These are phyloP conservation scores for Hermaeophaga mercurialis DNA, from an alignment of 2,888 invertebrate genomes.

Conservation along the genomic window DNA sequence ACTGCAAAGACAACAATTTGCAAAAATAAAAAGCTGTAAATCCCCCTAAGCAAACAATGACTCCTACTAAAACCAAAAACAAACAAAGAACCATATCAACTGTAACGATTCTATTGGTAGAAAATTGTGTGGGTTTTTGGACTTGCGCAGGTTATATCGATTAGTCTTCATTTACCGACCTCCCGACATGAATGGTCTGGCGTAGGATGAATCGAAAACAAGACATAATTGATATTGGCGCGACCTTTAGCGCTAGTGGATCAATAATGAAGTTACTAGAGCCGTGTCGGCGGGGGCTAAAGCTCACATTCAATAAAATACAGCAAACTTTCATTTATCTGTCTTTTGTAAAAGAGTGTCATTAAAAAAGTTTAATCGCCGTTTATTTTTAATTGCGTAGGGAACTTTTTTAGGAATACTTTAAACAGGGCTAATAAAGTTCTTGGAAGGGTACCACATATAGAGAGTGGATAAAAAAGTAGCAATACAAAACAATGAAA, in stretches of 20 bases:
- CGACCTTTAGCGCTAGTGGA: slow-evolving; percentile 19
- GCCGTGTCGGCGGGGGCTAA: background rate
- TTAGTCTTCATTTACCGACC: slow-evolving; percentile 10
- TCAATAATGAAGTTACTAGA: slow-evolving; percentile 16
- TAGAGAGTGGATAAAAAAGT: too few relatives aligned
- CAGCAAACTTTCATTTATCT: too few relatives aligned
- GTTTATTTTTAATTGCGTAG: too few relatives aligned
- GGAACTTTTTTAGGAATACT: too few relatives aligned
- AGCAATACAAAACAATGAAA: too few relatives aligned
- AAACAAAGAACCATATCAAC: background rate
- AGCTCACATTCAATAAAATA: background rate
- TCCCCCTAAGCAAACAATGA: too few relatives aligned
- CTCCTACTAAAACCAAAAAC: too few relatives aligned
- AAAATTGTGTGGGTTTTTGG: background rate
- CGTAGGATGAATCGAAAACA: slow-evolving; percentile 28
- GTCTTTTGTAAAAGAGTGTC: too few relatives aligned
- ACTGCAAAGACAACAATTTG: background rate
- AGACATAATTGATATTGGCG: slow-evolving; percentile 26
- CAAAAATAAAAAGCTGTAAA: background rate
- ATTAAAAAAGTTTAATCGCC: too few relatives aligned
- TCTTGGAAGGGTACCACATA: too few relatives aligned
- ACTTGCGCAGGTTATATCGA: slow-evolving; percentile 14
- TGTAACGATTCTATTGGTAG: slow-evolving; percentile 4
- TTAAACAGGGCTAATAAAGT: too few relatives aligned
- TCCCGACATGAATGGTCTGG: slow-evolving; percentile 25